phyloP scores from a whole-genome alignment of 2,888 invertebrate species.

The Corythucha ciliata region DNA sequence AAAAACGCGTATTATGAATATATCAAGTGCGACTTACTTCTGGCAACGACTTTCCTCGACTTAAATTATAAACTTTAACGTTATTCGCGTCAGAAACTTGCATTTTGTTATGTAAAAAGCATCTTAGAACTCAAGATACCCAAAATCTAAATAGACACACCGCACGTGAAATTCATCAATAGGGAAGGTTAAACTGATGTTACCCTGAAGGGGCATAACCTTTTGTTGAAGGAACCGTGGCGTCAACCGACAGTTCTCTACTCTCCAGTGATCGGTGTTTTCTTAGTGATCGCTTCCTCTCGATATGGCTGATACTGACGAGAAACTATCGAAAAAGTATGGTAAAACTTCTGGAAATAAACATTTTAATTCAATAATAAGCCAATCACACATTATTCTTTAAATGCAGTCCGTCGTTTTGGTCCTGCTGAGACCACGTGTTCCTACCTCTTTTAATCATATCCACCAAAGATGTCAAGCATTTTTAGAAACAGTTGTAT shows the following conservation, averaged over 20 bases:
- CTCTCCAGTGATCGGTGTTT: too few species aligned
- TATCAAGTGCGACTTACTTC: conserved; percentile 58
- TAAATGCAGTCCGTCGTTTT: not conserved
- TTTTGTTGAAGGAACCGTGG: too few species aligned
- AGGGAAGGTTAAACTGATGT: too few species aligned
- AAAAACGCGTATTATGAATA: not conserved
- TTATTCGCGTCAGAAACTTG: conserved; percentile 89
- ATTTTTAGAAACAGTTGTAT: too few species aligned
- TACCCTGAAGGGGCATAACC: too few species aligned
- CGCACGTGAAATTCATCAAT: too few species aligned
- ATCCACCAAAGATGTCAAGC: too few species aligned
- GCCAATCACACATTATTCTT: not conserved
- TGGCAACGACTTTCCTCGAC: conserved; percentile 91
- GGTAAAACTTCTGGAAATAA: conserved; percentile 37
- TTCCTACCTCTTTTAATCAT: too few species aligned
- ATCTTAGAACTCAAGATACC: too few species aligned
- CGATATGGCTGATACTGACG: conserved; percentile 50
- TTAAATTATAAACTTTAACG: conserved; percentile 95
- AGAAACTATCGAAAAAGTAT: conserved; percentile 62
- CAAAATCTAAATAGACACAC: too few species aligned
- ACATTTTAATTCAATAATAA: conserved; percentile 13
- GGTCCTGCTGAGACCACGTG: not conserved
- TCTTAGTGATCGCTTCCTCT: not conserved
- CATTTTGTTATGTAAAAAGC: too few species aligned
- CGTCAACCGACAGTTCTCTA: too few species aligned